Base-by-base conservation (phyloP, 2,113 vertebrate genomes). In the Colistium nudipinnis region DNA sequence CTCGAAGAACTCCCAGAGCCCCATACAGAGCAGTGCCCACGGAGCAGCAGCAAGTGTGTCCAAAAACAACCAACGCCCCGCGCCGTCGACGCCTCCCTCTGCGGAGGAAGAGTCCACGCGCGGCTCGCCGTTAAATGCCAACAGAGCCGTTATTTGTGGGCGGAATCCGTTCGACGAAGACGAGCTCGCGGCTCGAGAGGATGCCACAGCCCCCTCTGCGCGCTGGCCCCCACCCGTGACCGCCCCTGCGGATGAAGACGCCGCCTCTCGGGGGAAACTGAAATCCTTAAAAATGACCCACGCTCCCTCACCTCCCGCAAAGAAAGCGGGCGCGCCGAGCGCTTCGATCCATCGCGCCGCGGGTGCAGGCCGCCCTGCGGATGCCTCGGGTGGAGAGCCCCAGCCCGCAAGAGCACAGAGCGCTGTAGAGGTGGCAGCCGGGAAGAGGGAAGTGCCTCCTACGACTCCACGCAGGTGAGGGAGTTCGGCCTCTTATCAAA, bases 401-500 rank as follows among this genome's bases (percentile, higher is more conserved):
- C 88, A 85, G 62, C 85, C 85, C 81, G 82, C 39, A 36, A 81
- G 80, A 24, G 77, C 66, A 57, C 89, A 84, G 68, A 72, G 62
- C 8, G 47, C 28, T 65, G 89, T 10, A 24, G 80, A 76, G 61
- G 85, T 79, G 44, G 14, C 67, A 7, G 45, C 45, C 7, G 71
- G 83, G 83, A 87, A 86, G 47, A 65, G 87, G 25, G 85, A 66
- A 39, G 90, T 82, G 74, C 67, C 90, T 30, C 45, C 90, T 72
- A 51, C 87, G 80, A 64, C 92, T 28, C 39, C 74, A 53, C 88
- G 84, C 69, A 90, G 90, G 90, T 91, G 63, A 87, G 68, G 44
- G 6, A 0, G 14, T 16, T 57, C 25, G 57, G 19, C 3, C 49
- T 24, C 30, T 41, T 2, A 25, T 9, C 25, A 60, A 20, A 17